Percentiles rank a stretch among this genome's conserved stretches.
Evolutionary conservation across 1,140 invertebrate genomes (phyloP).

Genomic region (Drosophila virilis): DNA sequence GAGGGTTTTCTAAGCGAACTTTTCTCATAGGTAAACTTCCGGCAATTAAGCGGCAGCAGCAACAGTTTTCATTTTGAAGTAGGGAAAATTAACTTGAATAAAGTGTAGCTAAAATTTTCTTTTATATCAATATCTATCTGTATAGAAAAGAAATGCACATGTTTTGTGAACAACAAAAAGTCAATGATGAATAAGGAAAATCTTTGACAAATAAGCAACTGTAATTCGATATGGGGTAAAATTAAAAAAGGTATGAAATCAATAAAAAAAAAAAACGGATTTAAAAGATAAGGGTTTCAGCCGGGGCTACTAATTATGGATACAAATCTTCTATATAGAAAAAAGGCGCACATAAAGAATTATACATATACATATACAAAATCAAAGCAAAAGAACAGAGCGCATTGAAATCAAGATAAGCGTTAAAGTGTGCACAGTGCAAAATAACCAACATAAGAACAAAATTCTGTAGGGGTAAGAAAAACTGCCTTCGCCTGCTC

Average conservation of each 20-base stretch:
- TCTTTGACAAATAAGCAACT: slow-evolving; percentile 8
- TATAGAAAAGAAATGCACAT: background rate
- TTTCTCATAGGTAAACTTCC: slow-evolving; percentile 55
- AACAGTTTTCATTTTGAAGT: too few relatives aligned
- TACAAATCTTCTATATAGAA: slow-evolving; percentile 4
- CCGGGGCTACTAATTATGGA: slow-evolving; percentile 30
- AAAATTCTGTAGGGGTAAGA: slow-evolving; percentile 6
- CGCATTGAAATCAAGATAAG: slow-evolving; percentile 54
- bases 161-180: slow-evolving; percentile 19
- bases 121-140: too few relatives aligned
- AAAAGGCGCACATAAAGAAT: slow-evolving; percentile 20
- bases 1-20: slow-evolving; percentile 47
- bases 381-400: slow-evolving; percentile 20
- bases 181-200: background rate
- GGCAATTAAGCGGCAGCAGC: slow-evolving; percentile 47
- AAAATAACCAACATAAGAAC: slow-evolving; percentile 32
- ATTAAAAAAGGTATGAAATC: slow-evolving; percentile 28
- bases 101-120: too few relatives aligned
- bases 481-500: slow-evolving; percentile 27
- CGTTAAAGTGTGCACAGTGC: slow-evolving; percentile 55
- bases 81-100: too few relatives aligned
- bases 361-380: background rate
- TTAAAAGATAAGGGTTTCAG: slow-evolving; percentile 17
- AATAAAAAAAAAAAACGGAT: slow-evolving; percentile 28
- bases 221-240: slow-evolving; percentile 24